Evolutionary conservation across 2,113 vertebrate genomes (phyloP).

Genomic region (Herpetotheres cachinnans): DNA sequence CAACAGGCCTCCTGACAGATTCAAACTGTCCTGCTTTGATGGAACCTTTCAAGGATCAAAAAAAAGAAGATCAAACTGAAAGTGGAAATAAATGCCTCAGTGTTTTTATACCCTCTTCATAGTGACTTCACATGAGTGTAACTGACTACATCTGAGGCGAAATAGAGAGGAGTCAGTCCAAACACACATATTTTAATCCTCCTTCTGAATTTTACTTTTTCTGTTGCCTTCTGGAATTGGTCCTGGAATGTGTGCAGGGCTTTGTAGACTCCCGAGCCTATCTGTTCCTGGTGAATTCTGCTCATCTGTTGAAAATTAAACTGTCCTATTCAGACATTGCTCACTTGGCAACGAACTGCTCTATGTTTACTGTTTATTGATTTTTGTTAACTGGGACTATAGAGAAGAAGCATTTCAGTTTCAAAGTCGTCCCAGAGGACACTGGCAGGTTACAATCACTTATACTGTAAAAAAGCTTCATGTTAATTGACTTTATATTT

Average conservation of each 20-base stretch:
- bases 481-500: slow-evolving; percentile 73
- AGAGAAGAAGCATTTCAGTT: slow-evolving; percentile 60
- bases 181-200: background rate
- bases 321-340: slow-evolving; percentile 22
- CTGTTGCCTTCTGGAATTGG: background rate
- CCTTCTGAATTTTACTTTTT: background rate
- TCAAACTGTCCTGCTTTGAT: background rate
- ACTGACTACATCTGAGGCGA: background rate
- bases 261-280: background rate
- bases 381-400: slow-evolving; percentile 59
- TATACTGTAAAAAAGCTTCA: slow-evolving; percentile 50
- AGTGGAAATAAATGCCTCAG: background rate
- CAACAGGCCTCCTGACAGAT: background rate
- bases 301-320: slow-evolving; percentile 47
- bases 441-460: slow-evolving; percentile 66
- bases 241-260: background rate
- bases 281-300: slow-evolving; percentile 12
- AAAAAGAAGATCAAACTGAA: slow-evolving; percentile 3
- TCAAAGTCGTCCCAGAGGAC: slow-evolving; percentile 70
- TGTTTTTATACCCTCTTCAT: background rate
- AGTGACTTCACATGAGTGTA: background rate
- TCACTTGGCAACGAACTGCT: slow-evolving; percentile 55
- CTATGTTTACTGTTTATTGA: slow-evolving; percentile 69
- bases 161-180: background rate
- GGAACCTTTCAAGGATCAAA: background rate